Base-by-base conservation (phyloP, 2,888 invertebrate genomes). In the Hemaris fuciformis region DNA sequence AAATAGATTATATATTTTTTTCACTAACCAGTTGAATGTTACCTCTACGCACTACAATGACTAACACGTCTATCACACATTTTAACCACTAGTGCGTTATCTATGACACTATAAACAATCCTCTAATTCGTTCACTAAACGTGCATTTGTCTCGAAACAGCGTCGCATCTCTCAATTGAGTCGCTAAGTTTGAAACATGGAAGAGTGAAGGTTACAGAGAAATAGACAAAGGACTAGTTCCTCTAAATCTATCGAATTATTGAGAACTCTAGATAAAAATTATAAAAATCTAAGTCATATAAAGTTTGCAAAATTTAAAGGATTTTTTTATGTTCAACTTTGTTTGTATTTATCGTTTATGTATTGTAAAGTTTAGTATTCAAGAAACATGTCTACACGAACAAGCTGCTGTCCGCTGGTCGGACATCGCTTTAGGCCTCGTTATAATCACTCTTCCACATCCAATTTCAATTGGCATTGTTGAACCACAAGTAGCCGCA, bases 401-500 rank as follows among this genome's bases (percentile, higher is more conserved):
- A 77, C 62, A 60, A 62, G 62, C 62, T 59, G 61, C 59, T 66
- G 71, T 68, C 65, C 67, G 73, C 68, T 41, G 10, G 57, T n/a
- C 27, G 46, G 25, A 57, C 27, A 38, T 31, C 25, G 10, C 38
- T 61, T 34, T 71, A 71, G 1, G 53, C 18, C 53, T 53, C n/a
- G 72, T 74, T 69, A 76, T 79, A 77, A 89, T 91, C 91, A 91
- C 92, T 92, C 92, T 92, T 92, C 92, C 92, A 92, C 92, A 91
- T 92, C 90, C 84, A 84, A 81, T 79, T 76, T 83, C 83, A 85
- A 84, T 82, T 77, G 80, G 84, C 80, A 84, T 77, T 83, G 85
- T 83, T 80, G 74, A 83, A 81, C 76, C 87, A 88, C 87, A 84
- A 84, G 78, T 84, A 85, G 88, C 89, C 86, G 77, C 85, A 83